Percentiles rank a stretch among this genome's conserved stretches.
phyloP scores from a whole-genome alignment of 2,888 invertebrate species.

The Leptura quadrifasciata region DNA sequence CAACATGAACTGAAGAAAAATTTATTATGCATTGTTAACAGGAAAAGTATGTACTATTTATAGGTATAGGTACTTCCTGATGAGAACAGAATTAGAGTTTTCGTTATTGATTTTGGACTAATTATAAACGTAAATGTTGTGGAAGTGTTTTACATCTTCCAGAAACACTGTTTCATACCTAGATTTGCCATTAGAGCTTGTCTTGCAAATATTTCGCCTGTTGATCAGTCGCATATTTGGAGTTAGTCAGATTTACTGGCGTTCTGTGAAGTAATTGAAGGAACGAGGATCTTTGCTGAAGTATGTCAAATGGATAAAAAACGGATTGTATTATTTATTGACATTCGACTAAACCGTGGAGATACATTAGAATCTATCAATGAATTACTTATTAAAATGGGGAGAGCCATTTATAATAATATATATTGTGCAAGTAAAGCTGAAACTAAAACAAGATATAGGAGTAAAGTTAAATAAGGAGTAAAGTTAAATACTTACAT shows the following conservation, averaged over 20 bases:
- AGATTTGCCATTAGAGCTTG: slow-evolving; percentile 48
- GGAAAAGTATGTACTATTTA: slow-evolving; percentile 12
- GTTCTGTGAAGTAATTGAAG: slow-evolving; percentile 37
- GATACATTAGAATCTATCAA: slow-evolving; percentile 13
- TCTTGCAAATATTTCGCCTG: slow-evolving; percentile 36
- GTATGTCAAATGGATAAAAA: slow-evolving; percentile 36
- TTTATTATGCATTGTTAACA: slow-evolving; percentile 6
- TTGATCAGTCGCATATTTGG: slow-evolving; percentile 44
- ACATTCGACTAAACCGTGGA: slow-evolving; percentile 18
- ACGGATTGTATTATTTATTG: slow-evolving; percentile 39
- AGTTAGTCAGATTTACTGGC: slow-evolving; percentile 29
- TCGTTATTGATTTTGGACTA: slow-evolving; percentile 46
- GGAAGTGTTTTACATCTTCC: slow-evolving; percentile 38
- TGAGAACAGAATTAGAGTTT: slow-evolving; percentile 40
- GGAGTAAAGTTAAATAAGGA: too few species aligned
- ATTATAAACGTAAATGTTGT: slow-evolving; percentile 33
- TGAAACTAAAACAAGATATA: slow-evolving; percentile 35
- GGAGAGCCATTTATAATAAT: slow-evolving; percentile 30
- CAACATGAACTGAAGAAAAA: slow-evolving; percentile 14
- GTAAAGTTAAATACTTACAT: slow-evolving; percentile 46
- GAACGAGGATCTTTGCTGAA: slow-evolving; percentile 30
- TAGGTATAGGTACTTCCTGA: slow-evolving; percentile 32
- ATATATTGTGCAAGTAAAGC: not conserved
- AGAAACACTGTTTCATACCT: slow-evolving; percentile 43
- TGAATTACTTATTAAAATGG: slow-evolving; percentile 27